Base-by-base conservation (phyloP, 1,140 invertebrate genomes). In the Heterodera carotae region DNA sequence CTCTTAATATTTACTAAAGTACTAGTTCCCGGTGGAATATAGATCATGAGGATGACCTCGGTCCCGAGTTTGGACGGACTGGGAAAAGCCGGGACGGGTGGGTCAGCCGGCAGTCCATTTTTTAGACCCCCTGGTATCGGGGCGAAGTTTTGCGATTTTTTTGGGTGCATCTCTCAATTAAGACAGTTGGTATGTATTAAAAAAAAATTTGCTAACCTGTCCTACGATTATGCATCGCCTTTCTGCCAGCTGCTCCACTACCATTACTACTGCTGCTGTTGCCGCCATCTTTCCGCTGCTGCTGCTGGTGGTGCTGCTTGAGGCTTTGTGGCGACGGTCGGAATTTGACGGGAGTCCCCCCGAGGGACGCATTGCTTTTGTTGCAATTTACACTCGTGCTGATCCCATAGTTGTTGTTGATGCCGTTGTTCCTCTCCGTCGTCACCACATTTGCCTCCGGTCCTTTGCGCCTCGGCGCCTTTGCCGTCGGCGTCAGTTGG, bases 281-380 rank as follows among this genome's bases (percentile, higher is more conserved):
- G 18, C 1, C 18, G 48, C 48, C 12, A 4, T 56, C 48, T 56
- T 56, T 56, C 18, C 48, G 43, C 29, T 53, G 34, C 15, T 62
- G 70, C 33, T 60, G 70, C 36, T 53, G 70, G 0, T 73, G n/a
- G n/a, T n/a, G n/a, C n/a, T n/a, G 34, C 31, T 53, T 60, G 70
- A 60, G 12, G 33, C 59, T 53, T 71, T 71, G 70, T 29, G 56
- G 70, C 34, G 31, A 73, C 33, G 25, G 70, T 56, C 56, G 39
- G 48, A 48, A 64, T 22, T 34, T 59, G 22, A 60, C 34, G 27
- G 33, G 70, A 25, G 53, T 60, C 62, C 27, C 22, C 62, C n/a
- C 48, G 43, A 18, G 70, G 1, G 22, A 56, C 39, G 39, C 6
- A 43, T 12, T 43, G 39, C 12, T 43, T 43, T 12, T 43, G 6